Conservation (phyloP, 2,888 invertebrate species). For the Pandemis heparana region DNA sequence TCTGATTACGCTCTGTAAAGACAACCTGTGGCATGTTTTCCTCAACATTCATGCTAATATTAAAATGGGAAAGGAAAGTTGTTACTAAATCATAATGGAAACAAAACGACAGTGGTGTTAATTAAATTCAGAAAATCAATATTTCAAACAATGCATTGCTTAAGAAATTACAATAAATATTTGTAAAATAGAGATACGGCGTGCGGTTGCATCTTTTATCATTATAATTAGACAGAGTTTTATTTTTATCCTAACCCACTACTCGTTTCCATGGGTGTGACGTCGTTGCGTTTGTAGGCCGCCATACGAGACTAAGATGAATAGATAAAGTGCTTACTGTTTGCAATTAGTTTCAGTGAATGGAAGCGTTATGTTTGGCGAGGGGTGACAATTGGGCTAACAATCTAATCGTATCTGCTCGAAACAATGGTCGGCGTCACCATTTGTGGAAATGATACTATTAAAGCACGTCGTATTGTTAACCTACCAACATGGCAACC, state of each 20-base stretch:
- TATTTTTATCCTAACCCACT: slow-evolving; percentile 61
- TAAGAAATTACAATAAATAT: not conserved
- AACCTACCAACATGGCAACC: not conserved
- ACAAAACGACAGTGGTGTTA: not conserved
- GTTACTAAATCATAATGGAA: not conserved
- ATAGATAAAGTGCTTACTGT: slow-evolving; percentile 29
- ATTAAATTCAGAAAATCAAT: not conserved
- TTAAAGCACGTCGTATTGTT: slow-evolving; percentile 14
- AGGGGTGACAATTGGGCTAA: slow-evolving; percentile 36
- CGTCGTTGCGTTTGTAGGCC: slow-evolving; percentile 51
- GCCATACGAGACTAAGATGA: slow-evolving; percentile 30
- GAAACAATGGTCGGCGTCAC: slow-evolving; percentile 37
- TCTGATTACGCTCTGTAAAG: slow-evolving; percentile 28
- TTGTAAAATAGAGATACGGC: slow-evolving; percentile 21
- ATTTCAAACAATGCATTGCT: no score
- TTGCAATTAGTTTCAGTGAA: slow-evolving; percentile 35
- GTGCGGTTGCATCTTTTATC: slow-evolving; percentile 50
- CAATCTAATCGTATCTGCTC: slow-evolving; percentile 36
- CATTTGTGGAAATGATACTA: slow-evolving; percentile 29
- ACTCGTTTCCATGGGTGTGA: slow-evolving; percentile 52
- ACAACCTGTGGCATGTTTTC: slow-evolving; percentile 39
- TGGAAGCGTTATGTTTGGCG: slow-evolving; percentile 23
- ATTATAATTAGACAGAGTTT: slow-evolving; percentile 53
- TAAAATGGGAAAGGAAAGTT: not conserved
- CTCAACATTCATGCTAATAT: slow-evolving; percentile 1